phyloP scores from a whole-genome alignment of 2,113 vertebrate genomes.

The Corvus cornix region DNA sequence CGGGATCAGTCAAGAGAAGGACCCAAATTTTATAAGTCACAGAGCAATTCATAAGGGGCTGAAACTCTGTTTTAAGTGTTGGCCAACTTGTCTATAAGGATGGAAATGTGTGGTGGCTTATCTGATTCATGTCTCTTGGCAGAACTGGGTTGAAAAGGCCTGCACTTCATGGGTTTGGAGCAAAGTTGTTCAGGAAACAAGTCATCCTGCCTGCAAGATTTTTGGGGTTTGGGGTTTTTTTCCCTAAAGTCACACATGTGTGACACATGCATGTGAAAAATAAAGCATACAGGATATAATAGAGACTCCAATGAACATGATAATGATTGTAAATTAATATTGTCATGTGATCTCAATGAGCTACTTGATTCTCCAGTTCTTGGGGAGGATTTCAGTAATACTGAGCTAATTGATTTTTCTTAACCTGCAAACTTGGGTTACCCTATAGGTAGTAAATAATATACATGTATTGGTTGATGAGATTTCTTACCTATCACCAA shows the following conservation, averaged over 20 bases:
- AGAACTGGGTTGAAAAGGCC: background rate
- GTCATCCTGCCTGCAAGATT: background rate
- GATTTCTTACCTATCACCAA: background rate
- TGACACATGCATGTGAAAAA: background rate
- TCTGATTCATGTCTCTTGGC: background rate
- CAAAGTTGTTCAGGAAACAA: background rate
- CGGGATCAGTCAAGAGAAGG: background rate
- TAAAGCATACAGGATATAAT: background rate
- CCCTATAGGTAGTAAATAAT: background rate
- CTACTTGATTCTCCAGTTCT: background rate
- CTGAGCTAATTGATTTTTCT: background rate
- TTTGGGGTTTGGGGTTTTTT: background rate
- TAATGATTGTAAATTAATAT: background rate
- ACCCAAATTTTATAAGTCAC: background rate
- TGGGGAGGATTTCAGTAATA: background rate
- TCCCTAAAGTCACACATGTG: background rate
- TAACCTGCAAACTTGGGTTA: background rate
- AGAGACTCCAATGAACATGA: background rate
- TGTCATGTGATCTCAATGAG: background rate
- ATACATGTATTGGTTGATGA: background rate
- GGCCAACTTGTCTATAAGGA: background rate
- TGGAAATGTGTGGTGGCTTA: background rate
- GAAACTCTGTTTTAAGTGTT: background rate
- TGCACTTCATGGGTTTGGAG: background rate
- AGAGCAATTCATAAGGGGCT: background rate